A percentile compares a stretch with the other conserved stretches of the same genome.
These are phyloP conservation scores for Mirza zaza DNA, from an alignment of 2,113 vertebrate species.

Conservation along the genomic window DNA sequence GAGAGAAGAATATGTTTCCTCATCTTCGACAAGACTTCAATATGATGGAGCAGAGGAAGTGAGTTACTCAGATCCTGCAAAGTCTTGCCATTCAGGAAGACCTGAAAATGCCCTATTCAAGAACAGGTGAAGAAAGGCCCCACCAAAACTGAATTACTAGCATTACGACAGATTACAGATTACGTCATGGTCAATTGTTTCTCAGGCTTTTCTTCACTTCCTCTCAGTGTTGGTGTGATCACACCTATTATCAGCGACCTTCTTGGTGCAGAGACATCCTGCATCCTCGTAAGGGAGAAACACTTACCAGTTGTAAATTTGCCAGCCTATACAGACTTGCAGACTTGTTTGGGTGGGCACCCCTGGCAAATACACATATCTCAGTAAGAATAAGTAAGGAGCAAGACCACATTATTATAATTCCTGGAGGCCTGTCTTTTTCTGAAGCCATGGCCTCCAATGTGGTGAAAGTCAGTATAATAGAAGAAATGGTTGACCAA, in stretches of 20 bases:
- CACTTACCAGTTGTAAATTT: conserved; percentile 94
- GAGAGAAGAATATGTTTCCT: no score
- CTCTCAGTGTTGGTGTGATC: conserved; percentile 90
- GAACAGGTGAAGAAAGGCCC: conserved; percentile 98
- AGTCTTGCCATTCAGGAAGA: conserved; percentile 93
- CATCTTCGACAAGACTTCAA: no score
- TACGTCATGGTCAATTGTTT: conserved; percentile 95
- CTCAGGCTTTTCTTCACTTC: conserved; percentile 91
- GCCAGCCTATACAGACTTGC: conserved; percentile 93
- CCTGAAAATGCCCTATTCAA: conserved; percentile 95
- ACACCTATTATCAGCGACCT: conserved; percentile 96
- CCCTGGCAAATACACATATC: conserved; percentile 92
- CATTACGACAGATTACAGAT: conserved; percentile 96
- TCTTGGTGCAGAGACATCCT: conserved; percentile 88
- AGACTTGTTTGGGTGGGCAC: conserved; percentile 98
- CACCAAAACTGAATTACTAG: conserved; percentile 94
- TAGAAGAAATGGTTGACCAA: conserved; percentile 97
- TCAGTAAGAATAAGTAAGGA: conserved; percentile 98
- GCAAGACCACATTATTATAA: conserved; percentile 97
- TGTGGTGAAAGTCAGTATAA: conserved; percentile 98
- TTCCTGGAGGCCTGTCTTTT: conserved; percentile 96
- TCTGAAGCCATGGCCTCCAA: conserved; percentile 96
- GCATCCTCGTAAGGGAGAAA: conserved; percentile 99
- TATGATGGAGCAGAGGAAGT: no score
- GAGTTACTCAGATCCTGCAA: conserved; percentile 59